Evolutionary conservation across 2,797 vertebrate species (phyloP).

Genomic region (Pangasius djambal): DNA sequence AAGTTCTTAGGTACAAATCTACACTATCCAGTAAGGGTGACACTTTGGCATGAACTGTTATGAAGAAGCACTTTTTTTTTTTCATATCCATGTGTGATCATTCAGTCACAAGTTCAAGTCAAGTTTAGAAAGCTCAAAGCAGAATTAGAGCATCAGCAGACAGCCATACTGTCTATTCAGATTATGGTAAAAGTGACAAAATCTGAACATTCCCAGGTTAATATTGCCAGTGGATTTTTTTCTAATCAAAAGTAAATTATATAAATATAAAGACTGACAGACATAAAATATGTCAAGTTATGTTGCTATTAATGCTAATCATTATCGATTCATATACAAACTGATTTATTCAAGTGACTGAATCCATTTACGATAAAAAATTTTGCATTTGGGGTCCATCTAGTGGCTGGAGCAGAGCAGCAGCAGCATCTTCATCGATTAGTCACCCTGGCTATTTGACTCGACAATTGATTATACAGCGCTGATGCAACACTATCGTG

Average conservation of each 20-base stretch:
- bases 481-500: constrained; percentile 76
- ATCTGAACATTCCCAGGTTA: neutral
- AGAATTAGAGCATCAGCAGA: neutral
- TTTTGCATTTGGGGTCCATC: neutral
- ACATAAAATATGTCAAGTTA: neutral
- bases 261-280: neutral
- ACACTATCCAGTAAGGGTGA: neutral
- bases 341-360: neutral
- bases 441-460: constrained; percentile 24
- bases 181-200: neutral
- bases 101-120: neutral
- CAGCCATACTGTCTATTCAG: neutral
- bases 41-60: neutral
- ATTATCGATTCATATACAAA: neutral
- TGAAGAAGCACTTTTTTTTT: neutral
- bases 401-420: neutral
- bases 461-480: constrained; percentile 59
- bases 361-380: neutral
- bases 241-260: neutral
- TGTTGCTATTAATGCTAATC: neutral
- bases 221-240: neutral
- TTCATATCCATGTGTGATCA: too few relatives aligned
- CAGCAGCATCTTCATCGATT: constrained; percentile 12
- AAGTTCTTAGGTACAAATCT: neutral
- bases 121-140: neutral